Base-by-base conservation (phyloP, 2,113 vertebrate species). In the Colistium nudipinnis region DNA sequence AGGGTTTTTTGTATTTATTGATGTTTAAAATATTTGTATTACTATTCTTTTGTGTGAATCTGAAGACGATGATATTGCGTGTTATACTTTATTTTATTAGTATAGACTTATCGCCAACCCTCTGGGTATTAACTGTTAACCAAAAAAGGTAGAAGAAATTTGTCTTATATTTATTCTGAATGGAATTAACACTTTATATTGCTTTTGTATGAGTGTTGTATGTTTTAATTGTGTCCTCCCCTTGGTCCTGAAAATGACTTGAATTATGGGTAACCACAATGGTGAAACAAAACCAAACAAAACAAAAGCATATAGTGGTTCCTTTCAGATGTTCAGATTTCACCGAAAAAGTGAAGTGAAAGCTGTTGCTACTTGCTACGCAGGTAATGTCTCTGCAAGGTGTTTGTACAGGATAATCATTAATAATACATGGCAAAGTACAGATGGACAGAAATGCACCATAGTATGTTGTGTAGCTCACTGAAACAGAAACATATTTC, bases 391-490 rank as follows among this genome's bases (percentile, higher is more conserved):
- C 27, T 17, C 38, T 12, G 12, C 67, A 60, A 44, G 1, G 4
- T 72, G 56, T 78, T 78, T 80, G 54, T 25, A 64, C 35, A 7
- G 62, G 63, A 62, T 61, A 59, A 53, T 74, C 67, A 67, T 48
- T 19, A 73, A 62, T 55, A 71, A 22, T 43, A 55, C 20, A 11
- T 39, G 64, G 28, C 2, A 2, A 17, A 43, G 31, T 11, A 51
- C 45, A 52, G n/a, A 36, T 49, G 44, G 25, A 8, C 33, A 70
- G 44, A 44, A 59, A 45, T 51, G 39, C 44, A 61, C n/a, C 30
- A 33, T 25, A 30, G 66, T 54, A 56, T 64, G 35, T 61, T 41
- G 30, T 14, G 47, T 53, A n/a, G 5, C 51, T 69, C 16, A 30
- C 45, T 65, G 51, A 44, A 12, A 24, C 35, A 57, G 4, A 35